These are phyloP conservation scores for Tympanoctomys barrerae DNA, from an alignment of 2,797 vertebrate genomes.

Conservation along the genomic window DNA sequence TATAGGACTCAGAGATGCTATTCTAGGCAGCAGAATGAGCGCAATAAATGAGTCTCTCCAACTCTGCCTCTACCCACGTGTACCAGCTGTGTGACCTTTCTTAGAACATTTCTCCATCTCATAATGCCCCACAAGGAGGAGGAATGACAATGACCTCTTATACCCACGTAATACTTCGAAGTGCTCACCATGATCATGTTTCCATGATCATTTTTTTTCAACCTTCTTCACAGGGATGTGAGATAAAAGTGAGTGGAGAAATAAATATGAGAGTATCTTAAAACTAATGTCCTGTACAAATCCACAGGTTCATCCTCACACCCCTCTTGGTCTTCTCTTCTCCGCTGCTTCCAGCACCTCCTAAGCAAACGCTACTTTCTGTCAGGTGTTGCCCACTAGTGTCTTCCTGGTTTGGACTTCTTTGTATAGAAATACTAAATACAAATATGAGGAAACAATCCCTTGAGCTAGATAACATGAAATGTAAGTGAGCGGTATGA, in stretches of 20 bases:
- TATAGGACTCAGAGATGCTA: not conserved
- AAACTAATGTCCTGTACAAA: not conserved
- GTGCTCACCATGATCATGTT: not conserved
- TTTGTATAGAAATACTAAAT: not conserved
- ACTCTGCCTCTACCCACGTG: not conserved
- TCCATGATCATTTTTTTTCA: not conserved
- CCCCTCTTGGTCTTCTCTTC: not conserved
- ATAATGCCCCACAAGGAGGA: not conserved
- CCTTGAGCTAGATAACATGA: not conserved
- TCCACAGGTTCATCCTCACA: not conserved
- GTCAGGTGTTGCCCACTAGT: not conserved
- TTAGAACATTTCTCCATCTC: not conserved
- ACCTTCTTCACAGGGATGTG: not conserved
- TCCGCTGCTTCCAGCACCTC: not conserved
- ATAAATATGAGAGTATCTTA: not conserved
- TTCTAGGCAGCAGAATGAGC: conserved; percentile 58
- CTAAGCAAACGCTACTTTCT: not conserved
- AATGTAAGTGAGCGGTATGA: not conserved
- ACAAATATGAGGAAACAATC: conserved; percentile 5
- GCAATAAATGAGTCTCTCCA: not conserved
- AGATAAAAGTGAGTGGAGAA: not conserved
- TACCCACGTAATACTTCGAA: not conserved
- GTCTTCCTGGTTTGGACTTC: not conserved
- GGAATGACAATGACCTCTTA: not conserved
- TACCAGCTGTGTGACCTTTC: not conserved